Percentiles rank a stretch among this genome's conserved stretches.
Evolutionary conservation across 1,140 invertebrate species (phyloP).

Genomic region (Cydia amplana): DNA sequence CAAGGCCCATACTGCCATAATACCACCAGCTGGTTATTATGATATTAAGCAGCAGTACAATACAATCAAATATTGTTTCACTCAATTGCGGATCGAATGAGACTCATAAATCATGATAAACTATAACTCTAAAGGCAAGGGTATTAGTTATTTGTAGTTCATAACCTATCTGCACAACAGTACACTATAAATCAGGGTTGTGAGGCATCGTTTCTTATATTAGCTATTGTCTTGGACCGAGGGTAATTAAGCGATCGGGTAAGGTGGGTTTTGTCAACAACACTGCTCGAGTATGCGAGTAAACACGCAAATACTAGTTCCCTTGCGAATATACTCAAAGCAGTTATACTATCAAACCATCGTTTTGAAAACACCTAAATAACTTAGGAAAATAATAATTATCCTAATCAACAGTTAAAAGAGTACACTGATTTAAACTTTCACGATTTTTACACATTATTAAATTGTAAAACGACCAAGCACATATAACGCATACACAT

Average conservation of each 20-base stretch:
- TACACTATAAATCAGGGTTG: slow-evolving; percentile 63
- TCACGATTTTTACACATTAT: too few species aligned
- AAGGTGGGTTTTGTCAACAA: background rate
- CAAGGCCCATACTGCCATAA: too few species aligned
- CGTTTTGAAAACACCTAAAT: too few species aligned
- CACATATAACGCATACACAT: too few species aligned
- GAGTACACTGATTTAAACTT: too few species aligned
- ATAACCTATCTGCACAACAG: slow-evolving; percentile 56
- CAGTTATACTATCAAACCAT: too few species aligned
- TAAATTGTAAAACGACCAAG: too few species aligned
- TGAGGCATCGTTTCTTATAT: slow-evolving; percentile 70
- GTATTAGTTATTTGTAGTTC: slow-evolving; percentile 43
- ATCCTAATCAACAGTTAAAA: too few species aligned
- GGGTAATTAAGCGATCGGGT: slow-evolving; percentile 64
- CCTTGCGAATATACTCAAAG: too few species aligned
- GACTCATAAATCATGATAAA: slow-evolving; percentile 5
- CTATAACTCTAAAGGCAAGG: background rate
- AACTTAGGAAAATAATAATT: too few species aligned
- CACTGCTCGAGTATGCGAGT: background rate
- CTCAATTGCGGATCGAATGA: background rate
- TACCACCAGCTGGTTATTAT: background rate
- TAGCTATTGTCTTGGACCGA: slow-evolving; percentile 69
- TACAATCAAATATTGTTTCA: background rate
- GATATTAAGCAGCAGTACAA: background rate
- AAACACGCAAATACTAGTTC: background rate